phyloP scores from a whole-genome alignment of 2,797 vertebrate genomes.

The Hybognathus amarus region DNA sequence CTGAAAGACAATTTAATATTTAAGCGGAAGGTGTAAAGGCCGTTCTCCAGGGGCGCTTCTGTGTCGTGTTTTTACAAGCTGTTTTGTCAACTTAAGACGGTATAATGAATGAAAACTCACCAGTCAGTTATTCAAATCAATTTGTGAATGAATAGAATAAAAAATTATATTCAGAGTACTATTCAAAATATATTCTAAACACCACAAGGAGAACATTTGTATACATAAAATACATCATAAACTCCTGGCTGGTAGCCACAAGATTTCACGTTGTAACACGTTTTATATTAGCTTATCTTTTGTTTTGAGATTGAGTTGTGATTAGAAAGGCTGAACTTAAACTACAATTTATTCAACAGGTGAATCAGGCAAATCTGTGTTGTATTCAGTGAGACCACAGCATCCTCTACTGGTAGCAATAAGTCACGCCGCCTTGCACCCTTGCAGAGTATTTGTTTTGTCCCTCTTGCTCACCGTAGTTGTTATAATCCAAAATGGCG shows the following conservation, averaged over 20 bases:
- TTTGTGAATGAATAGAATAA: not conserved
- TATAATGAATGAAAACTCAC: not conserved
- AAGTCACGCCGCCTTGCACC: not conserved
- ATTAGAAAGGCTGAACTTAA: constrained; percentile 1
- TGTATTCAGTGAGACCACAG: constrained; percentile 9
- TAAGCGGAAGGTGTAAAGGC: constrained; percentile 16
- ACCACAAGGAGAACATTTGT: not conserved
- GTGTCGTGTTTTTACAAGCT: constrained; percentile 14
- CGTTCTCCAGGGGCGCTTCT: not conserved
- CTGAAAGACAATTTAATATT: constrained; percentile 31
- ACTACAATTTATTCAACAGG: constrained; percentile 30
- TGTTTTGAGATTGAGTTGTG: not conserved
- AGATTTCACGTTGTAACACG: no score
- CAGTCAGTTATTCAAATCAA: not conserved
- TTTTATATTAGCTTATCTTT: not conserved
- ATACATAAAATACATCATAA: not conserved
- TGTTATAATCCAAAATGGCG: constrained; percentile 73
- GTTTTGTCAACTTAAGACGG: not conserved
- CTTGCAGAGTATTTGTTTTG: not conserved
- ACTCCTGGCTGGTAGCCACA: not conserved
- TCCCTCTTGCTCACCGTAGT: constrained; percentile 45
- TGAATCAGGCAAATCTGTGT: not conserved
- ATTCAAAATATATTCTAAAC: not conserved
- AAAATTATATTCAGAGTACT: not conserved
- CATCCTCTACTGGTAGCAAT: constrained; percentile 61